These are phyloP conservation scores for Drosophila falleni DNA, from an alignment of 2,888 invertebrate genomes.

Conservation along the genomic window DNA sequence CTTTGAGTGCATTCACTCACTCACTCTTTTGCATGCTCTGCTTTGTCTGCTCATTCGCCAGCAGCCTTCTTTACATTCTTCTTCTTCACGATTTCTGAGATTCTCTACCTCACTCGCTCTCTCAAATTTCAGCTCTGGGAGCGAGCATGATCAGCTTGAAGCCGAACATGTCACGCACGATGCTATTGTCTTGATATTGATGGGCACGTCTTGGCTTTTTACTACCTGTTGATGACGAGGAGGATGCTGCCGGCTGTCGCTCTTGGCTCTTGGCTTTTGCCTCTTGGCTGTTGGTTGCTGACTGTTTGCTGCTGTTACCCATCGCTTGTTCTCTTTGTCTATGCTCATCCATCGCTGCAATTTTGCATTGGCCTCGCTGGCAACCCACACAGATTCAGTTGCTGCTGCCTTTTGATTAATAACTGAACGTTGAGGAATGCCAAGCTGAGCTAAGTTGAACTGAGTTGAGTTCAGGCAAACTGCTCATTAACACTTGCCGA, in stretches of 20 bases:
- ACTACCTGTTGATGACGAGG: slow-evolving; percentile 83
- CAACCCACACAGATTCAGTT: slow-evolving; percentile 22
- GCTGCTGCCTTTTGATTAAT: slow-evolving; percentile 51
- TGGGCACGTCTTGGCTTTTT: slow-evolving; percentile 82
- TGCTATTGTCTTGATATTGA: slow-evolving; percentile 67
- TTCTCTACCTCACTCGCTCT: background rate
- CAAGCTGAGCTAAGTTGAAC: background rate
- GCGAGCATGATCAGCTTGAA: slow-evolving; percentile 35
- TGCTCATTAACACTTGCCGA: slow-evolving; percentile 70
- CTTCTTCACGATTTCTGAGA: background rate
- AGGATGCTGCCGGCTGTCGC: slow-evolving; percentile 48
- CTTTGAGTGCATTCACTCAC: slow-evolving; percentile 27
- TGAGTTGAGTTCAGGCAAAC: slow-evolving; percentile 30
- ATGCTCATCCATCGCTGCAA: slow-evolving; percentile 42
- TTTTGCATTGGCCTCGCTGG: slow-evolving; percentile 40
- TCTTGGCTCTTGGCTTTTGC: slow-evolving; percentile 14
- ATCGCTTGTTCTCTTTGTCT: slow-evolving; percentile 25
- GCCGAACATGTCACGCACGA: slow-evolving; percentile 77
- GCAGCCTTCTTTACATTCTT: slow-evolving; percentile 33
- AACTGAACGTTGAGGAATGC: slow-evolving; percentile 48
- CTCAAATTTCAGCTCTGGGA: background rate
- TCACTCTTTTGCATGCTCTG: background rate
- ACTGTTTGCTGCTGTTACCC: background rate
- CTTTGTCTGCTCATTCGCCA: slow-evolving; percentile 43
- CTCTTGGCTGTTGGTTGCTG: background rate